Conservation (phyloP, 2,113 vertebrate species). For the Menidia beryllina region DNA sequence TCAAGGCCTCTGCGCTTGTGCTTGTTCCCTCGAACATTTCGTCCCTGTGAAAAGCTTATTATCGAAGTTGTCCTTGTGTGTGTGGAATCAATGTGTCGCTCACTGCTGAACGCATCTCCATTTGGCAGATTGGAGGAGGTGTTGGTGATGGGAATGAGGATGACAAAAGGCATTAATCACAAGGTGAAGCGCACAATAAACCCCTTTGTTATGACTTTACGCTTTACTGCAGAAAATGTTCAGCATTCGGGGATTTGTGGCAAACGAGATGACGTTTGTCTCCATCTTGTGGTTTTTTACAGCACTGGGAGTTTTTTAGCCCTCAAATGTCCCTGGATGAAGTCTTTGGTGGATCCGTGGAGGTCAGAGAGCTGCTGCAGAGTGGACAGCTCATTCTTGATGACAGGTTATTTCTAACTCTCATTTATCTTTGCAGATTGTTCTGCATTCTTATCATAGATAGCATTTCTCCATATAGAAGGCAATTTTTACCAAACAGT, state of each 20-base stretch:
- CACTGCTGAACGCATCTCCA: conserved; percentile 33
- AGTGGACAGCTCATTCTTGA: conserved; percentile 85
- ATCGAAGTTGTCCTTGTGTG: conserved; percentile 27
- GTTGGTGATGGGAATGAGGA: conserved; percentile 90
- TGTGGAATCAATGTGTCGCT: neutral
- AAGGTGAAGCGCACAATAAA: conserved; percentile 79
- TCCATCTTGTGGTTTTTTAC: neutral
- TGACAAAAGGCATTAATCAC: conserved; percentile 85
- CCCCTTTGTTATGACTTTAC: neutral
- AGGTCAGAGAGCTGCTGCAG: conserved; percentile 75
- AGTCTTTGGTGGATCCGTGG: conserved; percentile 73
- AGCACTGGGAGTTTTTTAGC: conserved; percentile 89
- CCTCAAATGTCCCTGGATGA: conserved; percentile 77
- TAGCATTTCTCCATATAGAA: too few relatives aligned
- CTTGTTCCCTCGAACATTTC: conserved; percentile 31
- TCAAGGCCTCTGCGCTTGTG: conserved; percentile 9
- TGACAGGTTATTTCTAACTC: conserved; percentile 74
- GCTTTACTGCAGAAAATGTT: neutral
- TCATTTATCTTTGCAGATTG: too few relatives aligned
- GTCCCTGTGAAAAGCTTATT: conserved; percentile 42
- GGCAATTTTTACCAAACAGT: too few relatives aligned
- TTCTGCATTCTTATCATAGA: neutral
- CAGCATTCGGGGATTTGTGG: neutral
- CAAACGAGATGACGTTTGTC: neutral
- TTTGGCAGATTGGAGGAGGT: conserved; percentile 89